Evolutionary conservation across 2,113 vertebrate species (phyloP).

Genomic region (Oreochromis spilurus): DNA sequence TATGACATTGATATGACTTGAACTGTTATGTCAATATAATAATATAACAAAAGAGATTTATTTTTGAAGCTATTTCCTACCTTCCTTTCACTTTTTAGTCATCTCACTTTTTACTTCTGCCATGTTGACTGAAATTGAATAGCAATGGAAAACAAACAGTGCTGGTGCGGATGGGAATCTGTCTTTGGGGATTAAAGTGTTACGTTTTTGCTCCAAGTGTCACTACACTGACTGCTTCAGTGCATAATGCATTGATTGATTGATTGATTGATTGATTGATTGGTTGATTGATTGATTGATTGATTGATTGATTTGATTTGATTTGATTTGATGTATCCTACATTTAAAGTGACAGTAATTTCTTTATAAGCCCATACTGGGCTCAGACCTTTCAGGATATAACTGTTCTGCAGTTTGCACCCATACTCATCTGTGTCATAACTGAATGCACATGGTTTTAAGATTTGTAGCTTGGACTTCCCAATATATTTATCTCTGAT

Average conservation of each 20-base stretch:
- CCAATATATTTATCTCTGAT: background rate
- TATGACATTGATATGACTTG: slow-evolving; percentile 23
- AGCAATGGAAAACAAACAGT: slow-evolving; percentile 32
- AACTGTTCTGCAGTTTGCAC: background rate
- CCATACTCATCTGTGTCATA: background rate
- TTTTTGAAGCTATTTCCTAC: slow-evolving; percentile 27
- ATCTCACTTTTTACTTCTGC: background rate
- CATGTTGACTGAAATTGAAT: slow-evolving; percentile 24
- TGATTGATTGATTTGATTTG: no score
- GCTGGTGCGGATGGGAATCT: background rate
- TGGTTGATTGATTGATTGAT: no score
- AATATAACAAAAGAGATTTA: slow-evolving; percentile 18
- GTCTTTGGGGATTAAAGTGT: background rate
- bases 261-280: no score
- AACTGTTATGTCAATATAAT: slow-evolving; percentile 5
- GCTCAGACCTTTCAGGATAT: background rate
- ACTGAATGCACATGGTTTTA: background rate
- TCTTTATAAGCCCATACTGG: background rate
- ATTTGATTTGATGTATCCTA: background rate
- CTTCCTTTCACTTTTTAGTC: background rate
- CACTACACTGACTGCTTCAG: background rate
- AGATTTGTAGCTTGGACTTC: background rate
- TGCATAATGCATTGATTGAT: background rate
- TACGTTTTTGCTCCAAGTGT: slow-evolving; percentile 1
- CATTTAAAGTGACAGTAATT: background rate